Evolutionary conservation across 2,797 vertebrate species (phyloP).

Genomic region (Prunella strophiata): DNA sequence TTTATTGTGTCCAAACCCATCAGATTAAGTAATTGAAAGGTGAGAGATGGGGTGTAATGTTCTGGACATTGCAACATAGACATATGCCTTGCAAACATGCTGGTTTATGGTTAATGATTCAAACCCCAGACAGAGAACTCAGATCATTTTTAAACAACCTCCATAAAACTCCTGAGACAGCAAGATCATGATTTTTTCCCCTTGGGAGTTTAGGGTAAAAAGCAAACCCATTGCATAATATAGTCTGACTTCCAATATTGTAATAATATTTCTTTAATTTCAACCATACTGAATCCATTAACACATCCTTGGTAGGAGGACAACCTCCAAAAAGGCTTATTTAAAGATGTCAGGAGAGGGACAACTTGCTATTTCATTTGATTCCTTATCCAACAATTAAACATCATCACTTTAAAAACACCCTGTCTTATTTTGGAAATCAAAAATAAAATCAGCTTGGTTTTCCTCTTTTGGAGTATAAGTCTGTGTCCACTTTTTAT

Average conservation of each 20-base stretch:
- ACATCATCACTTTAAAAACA: not conserved
- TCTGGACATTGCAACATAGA: not conserved
- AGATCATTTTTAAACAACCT: not conserved
- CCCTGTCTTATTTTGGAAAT: not conserved
- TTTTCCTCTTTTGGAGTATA: not conserved
- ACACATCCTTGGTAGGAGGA: not conserved
- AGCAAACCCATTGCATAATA: not conserved
- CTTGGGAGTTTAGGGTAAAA: not conserved
- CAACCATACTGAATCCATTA: not conserved
- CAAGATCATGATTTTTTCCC: accelerated
- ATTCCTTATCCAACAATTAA: not conserved
- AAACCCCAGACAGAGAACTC: not conserved
- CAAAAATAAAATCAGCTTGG: not conserved
- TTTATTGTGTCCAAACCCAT: not conserved
- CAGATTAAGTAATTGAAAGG: not conserved
- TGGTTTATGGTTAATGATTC: not conserved
- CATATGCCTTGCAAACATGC: not conserved
- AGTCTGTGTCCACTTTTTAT: not conserved
- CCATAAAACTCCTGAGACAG: not conserved
- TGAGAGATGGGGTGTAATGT: not conserved
- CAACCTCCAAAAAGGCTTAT: not conserved
- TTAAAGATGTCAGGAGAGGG: not conserved
- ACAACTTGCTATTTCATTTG: not conserved
- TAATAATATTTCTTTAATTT: not conserved
- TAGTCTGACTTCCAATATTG: not conserved